Evolutionary conservation across 2,113 vertebrate species (phyloP), one percentile per base, ranked within the genome.

Genomic region (Boleophthalmus pectinirostris): DNA sequence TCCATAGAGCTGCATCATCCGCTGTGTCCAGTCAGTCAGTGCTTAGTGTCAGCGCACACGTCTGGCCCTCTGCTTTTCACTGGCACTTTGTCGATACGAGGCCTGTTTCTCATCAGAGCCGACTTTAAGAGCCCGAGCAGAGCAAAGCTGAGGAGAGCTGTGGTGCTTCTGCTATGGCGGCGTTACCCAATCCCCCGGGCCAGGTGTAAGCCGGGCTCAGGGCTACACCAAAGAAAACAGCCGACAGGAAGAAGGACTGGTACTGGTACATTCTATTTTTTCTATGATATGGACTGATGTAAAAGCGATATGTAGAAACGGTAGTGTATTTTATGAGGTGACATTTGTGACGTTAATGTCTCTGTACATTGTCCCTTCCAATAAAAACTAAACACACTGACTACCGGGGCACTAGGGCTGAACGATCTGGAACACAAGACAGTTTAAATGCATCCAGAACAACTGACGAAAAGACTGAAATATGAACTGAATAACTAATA

Each of bases 51-150:
- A 74, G 65, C 68, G 46, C 60, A 51, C 25, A 10, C n/a, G 65
- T 86, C 80, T 18, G 53, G 5, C 15, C 1, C 76, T 75, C 82
- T 86, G 79, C 54, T 23, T 77, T n/a, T 68, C 74, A 69, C 56
- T 75, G 67, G 72, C 86, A 72, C 72, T 71, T 65, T 73, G 69
- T 88, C 82, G 73, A 49, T 60, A 25, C 33, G 18, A 35, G 75
- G 46, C 58, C 76, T 79, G 84, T 61, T 76, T 85, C 81, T 78
- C 64, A 74, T 87, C 76, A 81, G 18, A 33, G n/a, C 56, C 18
- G 72, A 74, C 65, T 63, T 76, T 75, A 69, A 75, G 38, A 38
- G 35, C 35, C 35, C 5, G 35, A 38, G 35, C 35, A 3, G n/a
- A 29, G 29, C 29, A 29, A 29, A 29, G 29, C 29, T 29, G 29